A percentile compares a stretch with the other conserved stretches of the same genome.
These are phyloP conservation scores for Thumatha senex DNA, from an alignment of 2,888 invertebrate genomes.

Conservation along the genomic window DNA sequence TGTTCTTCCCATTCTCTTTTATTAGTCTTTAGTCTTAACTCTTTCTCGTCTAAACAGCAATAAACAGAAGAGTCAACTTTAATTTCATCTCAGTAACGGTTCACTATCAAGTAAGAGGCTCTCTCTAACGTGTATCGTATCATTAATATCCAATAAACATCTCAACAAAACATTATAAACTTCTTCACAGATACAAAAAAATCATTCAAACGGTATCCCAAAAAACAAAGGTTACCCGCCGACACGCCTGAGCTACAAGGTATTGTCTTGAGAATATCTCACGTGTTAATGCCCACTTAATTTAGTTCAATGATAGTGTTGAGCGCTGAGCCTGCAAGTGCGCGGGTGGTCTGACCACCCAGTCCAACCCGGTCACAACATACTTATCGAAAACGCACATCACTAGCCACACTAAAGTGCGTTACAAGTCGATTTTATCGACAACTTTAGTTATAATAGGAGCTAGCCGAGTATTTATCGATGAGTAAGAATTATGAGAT, in stretches of 20 bases:
- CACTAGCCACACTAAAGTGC: conserved; percentile 59
- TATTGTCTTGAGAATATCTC: conserved; percentile 54
- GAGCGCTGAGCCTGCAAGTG: conserved; percentile 31
- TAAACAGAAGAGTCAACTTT: too few species aligned
- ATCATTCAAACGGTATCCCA: conserved; percentile 14
- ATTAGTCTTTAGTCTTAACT: too few species aligned
- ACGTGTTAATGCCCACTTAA: conserved; percentile 62
- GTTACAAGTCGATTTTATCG: conserved; percentile 67
- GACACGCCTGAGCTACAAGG: conserved; percentile 38
- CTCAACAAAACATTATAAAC: conserved; percentile 1
- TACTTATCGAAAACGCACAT: conserved; percentile 57
- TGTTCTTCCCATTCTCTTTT: too few species aligned
- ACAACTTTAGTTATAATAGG: conserved; percentile 67
- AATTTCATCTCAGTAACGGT: too few species aligned
- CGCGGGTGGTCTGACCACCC: conserved; percentile 65
- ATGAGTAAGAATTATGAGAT: conserved; percentile 56
- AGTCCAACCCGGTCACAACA: conserved; percentile 48
- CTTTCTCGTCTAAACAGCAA: too few species aligned
- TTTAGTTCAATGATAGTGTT: conserved; percentile 48
- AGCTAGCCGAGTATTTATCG: conserved; percentile 53
- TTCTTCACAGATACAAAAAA: conserved; percentile 15
- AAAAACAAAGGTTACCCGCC: conserved; percentile 28
- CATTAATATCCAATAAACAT: conserved; percentile 25
- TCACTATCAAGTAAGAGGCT: too few species aligned
- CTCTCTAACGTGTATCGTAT: too few species aligned